A percentile compares a stretch with the other conserved stretches of the same genome.
Conservation (phyloP, 2,888 invertebrate species). For the Acanthosepion esculentum region DNA sequence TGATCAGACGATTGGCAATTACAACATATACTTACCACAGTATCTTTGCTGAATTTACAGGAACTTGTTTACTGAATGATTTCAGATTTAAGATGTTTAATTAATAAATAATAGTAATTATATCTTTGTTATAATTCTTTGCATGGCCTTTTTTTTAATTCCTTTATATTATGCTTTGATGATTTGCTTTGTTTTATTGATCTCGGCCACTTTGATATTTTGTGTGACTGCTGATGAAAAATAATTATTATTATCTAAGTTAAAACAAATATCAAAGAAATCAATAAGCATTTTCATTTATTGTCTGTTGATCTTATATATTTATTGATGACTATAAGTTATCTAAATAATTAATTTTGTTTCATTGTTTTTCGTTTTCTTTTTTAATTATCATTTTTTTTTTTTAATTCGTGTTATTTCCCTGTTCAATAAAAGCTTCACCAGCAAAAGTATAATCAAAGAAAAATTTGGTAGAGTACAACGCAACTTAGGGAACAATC, state of each 20-base stretch:
- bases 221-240: neutral
- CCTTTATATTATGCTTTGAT: neutral
- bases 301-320: neutral
- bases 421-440: neutral
- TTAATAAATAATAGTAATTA: slow-evolving; percentile 33
- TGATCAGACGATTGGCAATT: no score
- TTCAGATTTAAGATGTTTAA: neutral
- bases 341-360: neutral
- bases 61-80: neutral
- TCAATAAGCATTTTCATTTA: neutral
- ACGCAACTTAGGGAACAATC: no score
- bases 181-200: slow-evolving; percentile 6
- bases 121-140: neutral
- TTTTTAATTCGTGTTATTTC: neutral
- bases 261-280: neutral
- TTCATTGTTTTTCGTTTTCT: neutral
- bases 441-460: no score
- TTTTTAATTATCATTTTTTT: no score
- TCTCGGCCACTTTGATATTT: neutral
- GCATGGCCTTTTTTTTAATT: neutral
- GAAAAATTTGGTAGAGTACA: no score
- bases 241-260: neutral
- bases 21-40: neutral
- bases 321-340: neutral
- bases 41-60: neutral